Evolutionary conservation across 2,888 invertebrate genomes (phyloP), one percentile per base, ranked within the genome.

Genomic region (Spodoptera picta): DNA sequence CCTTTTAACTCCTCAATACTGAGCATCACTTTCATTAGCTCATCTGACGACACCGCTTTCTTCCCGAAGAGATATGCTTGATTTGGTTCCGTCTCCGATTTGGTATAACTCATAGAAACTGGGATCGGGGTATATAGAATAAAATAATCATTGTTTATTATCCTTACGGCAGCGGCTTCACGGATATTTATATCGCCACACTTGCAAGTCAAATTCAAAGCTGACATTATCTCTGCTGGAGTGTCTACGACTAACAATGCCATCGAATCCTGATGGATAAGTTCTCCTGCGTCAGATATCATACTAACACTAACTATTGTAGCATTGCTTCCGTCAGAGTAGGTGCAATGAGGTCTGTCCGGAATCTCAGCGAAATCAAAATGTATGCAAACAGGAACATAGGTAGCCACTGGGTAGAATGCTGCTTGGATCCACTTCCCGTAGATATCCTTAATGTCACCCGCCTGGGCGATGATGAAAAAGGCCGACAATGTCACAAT

Each of bases 301-400:
- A 42, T 31, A 19, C 0, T 2, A 2, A 11, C 5, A 23, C 10
- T 7, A 36, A 69, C 14, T 12, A n/a, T 0, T 12, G 10, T 51
- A 27, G 4, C n/a, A 7, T 60, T 67, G 23, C 4, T 70, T 47
- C 67, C 60, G 48, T 70, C 71, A 10, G 31, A 36, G 41, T 53
- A 62, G 0, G 50, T 41, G 46, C 70, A 72, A 27, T 57, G 53
- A 23, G 42, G 23, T 12, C 50, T 9, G 1, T 44, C 41, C 7
- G 57, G 4, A 7, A 36, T 9, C 23, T 46, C 14, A 19, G 12
- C 1, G 7, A 72, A 48, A 0, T 2, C 0, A 4, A 24, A 55
- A 6, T 44, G 53, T 4, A 47, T 31, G 19, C 69, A 69, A 7
- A 54, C 0, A 10, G 72, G 65, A 0, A 1, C 0, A 11, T 65